Evolutionary conservation across 2,888 invertebrate species (phyloP).

Genomic region (Sialis fuliginosa): DNA sequence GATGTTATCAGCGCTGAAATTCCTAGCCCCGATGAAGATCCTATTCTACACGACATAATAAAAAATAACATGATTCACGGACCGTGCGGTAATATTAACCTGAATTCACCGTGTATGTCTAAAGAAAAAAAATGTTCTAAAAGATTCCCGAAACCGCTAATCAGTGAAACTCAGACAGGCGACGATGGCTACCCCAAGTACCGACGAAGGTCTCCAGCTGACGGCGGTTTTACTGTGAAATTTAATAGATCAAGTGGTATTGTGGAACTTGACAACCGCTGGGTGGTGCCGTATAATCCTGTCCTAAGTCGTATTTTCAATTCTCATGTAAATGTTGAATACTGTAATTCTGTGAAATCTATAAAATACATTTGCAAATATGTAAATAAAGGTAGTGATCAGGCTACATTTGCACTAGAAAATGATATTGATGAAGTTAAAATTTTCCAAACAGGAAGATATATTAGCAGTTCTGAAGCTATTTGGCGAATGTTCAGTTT

Average conservation of each 20-base stretch:
- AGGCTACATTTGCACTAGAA: neutral
- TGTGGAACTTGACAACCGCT: slow-evolving; percentile 1
- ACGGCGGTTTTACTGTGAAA: neutral
- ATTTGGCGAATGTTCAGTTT: slow-evolving; percentile 1
- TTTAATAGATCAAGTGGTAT: no score
- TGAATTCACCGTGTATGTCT: slow-evolving; percentile 16
- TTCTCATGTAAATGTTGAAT: slow-evolving; percentile 2
- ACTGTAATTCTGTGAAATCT: slow-evolving; percentile 1
- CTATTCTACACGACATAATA: slow-evolving; percentile 11
- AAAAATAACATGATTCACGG: slow-evolving; percentile 15
- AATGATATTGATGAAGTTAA: neutral
- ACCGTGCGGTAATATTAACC: slow-evolving; percentile 13
- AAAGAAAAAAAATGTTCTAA: slow-evolving; percentile 9
- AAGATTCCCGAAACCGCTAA: slow-evolving; percentile 5
- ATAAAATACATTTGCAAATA: neutral
- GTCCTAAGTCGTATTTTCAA: neutral
- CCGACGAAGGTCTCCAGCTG: slow-evolving; percentile 9
- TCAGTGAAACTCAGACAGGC: slow-evolving; percentile 4
- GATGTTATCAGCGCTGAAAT: slow-evolving; percentile 18
- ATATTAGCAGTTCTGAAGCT: slow-evolving; percentile 2
- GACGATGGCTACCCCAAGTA: slow-evolving; percentile 18
- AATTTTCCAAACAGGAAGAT: neutral
- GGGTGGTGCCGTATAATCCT: slow-evolving; percentile 4
- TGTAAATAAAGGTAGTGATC: slow-evolving; percentile 2
- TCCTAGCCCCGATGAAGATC: slow-evolving; percentile 12